Base-by-base conservation (phyloP, 1,140 invertebrate genomes). In the Berghia stephanieae region DNA sequence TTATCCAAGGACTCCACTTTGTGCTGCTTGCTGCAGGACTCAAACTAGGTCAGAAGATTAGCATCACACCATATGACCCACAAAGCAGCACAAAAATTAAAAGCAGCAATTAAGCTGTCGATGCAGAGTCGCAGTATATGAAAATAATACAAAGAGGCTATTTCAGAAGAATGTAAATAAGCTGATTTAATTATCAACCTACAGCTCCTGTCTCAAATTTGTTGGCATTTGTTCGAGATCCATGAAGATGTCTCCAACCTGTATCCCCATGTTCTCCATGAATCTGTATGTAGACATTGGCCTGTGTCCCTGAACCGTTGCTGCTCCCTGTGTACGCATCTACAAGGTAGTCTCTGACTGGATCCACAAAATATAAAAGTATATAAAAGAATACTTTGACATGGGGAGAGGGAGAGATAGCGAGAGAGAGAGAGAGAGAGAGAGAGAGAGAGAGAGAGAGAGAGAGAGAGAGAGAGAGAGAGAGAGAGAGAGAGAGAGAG, bases 261-360 rank as follows among this genome's bases (percentile, higher is more conserved):
- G 80, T 82, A 72, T 86, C 82, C 13, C 80, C 81, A 43, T 81
- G 77, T 8, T 85, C 79, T 42, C 85, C 85, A 81, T 69, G 77
- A 43, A 86, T 78, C n/a, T 81, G 76, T 16, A 84, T 60, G 69
- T 81, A 83, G 42, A 84, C 81, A 78, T 85, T 81, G n/a, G 79
- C 81, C 63, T 78, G 80, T 44, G 85, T 83, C 21, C 83, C 82
- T 31, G 83, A 77, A 52, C 75, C 72, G 13, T 24, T 10, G 71
- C 67, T 49, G n/a, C 83, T 76, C 0, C 80, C 83, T 16, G 84
- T 85, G 52, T 80, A 78, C 18, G 83, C 78, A 74, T 81, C 78
- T 21, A 86, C 79, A 42, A 78, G 75, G 74, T 86, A 86, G 24
- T 81, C 75, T 34, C 44, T 66, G 31, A 78, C 83, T 84, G 78